Conservation (phyloP, 2,797 vertebrate species). For the Sebastiscus albofasciatus region DNA sequence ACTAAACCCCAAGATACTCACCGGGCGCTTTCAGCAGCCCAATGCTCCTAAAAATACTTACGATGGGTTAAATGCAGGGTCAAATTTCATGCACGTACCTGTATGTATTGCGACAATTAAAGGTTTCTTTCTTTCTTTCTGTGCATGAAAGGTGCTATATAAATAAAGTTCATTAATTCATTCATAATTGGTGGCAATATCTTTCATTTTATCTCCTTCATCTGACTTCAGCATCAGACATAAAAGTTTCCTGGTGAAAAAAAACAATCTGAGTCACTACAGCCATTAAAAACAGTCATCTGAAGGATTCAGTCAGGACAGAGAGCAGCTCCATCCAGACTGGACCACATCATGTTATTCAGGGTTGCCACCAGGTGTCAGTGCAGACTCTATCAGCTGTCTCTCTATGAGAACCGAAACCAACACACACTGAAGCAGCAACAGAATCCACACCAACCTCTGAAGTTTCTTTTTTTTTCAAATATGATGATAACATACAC, state of each 20-base stretch:
- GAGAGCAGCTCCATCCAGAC: neutral
- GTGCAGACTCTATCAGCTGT: conserved; percentile 31
- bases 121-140: too few species aligned
- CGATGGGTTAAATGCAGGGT: too few species aligned
- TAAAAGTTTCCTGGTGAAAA: neutral
- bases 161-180: neutral
- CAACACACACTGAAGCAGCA: neutral
- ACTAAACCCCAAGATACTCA: too few species aligned
- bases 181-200: neutral
- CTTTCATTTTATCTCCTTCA: neutral
- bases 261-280: neutral
- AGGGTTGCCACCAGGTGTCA: conserved; percentile 67
- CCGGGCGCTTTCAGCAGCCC: too few species aligned
- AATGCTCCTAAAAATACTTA: too few species aligned
- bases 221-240: neutral
- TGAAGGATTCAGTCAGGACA: neutral
- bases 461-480: neutral
- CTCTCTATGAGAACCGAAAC: neutral
- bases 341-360: neutral
- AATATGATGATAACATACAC: neutral
- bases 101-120: too few species aligned
- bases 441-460: neutral
- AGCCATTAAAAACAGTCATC: neutral
- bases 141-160: neutral
- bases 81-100: too few species aligned